Evolutionary conservation across 2,797 vertebrate species (phyloP).

Genomic region (Catamblyrhynchus diadema): DNA sequence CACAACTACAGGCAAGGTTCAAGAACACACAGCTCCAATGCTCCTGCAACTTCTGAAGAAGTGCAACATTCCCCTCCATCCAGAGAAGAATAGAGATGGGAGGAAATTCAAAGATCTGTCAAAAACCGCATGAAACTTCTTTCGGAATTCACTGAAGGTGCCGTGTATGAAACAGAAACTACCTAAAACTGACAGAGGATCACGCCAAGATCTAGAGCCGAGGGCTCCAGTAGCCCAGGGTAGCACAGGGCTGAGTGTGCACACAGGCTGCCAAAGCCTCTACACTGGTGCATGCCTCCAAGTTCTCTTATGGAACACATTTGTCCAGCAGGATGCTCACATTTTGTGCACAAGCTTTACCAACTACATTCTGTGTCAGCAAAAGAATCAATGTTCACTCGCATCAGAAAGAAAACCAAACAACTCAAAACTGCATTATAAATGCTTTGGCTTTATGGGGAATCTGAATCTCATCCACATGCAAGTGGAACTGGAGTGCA

Average conservation of each 20-base stretch:
- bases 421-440: neutral
- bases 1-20: constrained; percentile 7
- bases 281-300: neutral
- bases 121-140: neutral
- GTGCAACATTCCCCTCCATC: neutral
- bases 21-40: neutral
- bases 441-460: neutral
- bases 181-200: neutral
- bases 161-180: neutral
- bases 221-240: neutral
- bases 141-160: neutral
- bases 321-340: neutral
- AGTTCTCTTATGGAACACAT: neutral
- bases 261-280: neutral
- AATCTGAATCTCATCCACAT: neutral
- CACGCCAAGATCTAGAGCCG: neutral
- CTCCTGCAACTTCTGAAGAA: neutral
- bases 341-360: neutral
- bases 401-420: neutral
- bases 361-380: neutral
- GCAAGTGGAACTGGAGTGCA: neutral
- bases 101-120: neutral
- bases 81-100: neutral
- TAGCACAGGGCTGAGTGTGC: neutral
- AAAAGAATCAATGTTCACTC: neutral